Evolutionary conservation across 2,888 invertebrate genomes (phyloP).

Genomic region (Calliopum simillimum): DNA sequence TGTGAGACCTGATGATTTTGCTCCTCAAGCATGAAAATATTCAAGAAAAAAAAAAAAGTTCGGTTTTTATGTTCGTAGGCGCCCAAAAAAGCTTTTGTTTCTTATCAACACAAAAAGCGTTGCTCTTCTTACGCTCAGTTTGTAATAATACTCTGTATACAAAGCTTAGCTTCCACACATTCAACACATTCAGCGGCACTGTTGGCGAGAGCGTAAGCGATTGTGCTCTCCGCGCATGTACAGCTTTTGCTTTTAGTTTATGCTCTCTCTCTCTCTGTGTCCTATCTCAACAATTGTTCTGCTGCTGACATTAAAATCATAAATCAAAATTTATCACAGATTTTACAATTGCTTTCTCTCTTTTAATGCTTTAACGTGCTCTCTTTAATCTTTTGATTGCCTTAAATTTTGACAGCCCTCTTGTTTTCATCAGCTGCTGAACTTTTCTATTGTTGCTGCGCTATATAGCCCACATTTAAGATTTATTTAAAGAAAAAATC

Average conservation of each 20-base stretch:
- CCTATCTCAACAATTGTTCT: conserved; percentile 8
- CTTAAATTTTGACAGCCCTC: not conserved
- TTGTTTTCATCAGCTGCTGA: conserved; percentile 12
- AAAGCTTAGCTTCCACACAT: no score
- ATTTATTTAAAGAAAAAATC: no score
- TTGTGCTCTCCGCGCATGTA: not conserved
- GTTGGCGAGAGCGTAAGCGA: conserved; percentile 8
- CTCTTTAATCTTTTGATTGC: not conserved
- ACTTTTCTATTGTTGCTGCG: not conserved
- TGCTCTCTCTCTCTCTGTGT: no score
- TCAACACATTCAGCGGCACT: conserved; percentile 40
- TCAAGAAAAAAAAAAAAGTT: no score
- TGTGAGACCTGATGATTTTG: no score
- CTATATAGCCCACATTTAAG: not conserved
- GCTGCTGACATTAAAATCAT: not conserved
- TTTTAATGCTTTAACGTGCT: not conserved
- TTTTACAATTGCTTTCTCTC: not conserved
- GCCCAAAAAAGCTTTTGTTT: conserved; percentile 31
- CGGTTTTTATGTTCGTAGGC: not conserved
- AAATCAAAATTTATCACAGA: no score
- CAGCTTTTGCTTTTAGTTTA: not conserved
- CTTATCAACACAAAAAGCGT: conserved; percentile 32
- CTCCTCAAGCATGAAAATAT: no score
- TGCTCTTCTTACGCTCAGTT: not conserved
- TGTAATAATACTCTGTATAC: not conserved